Evolutionary conservation across 2,888 invertebrate species (phyloP), one percentile per base, ranked within the genome.

Genomic region (Suillia variegata): DNA sequence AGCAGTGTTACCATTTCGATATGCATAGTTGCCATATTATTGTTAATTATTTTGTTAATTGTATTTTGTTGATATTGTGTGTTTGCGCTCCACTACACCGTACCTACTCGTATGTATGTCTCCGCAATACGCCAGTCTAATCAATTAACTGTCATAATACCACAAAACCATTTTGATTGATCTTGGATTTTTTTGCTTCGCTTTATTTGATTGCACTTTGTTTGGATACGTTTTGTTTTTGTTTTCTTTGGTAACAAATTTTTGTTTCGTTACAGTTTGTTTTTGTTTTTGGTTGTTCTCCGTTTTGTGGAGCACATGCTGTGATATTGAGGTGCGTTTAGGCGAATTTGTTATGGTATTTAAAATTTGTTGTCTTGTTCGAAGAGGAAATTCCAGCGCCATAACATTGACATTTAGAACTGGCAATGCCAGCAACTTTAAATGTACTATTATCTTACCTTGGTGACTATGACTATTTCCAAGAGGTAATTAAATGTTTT

Each of bases 311-410:
- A 17, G n/a, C n/a, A 13, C 45, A 17, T 45, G 45, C 45, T 45
- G 45, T 6, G 45, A 45, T 45, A 18, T 45, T 45, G 45, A 45
- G 45, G 45, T 20, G 45, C 45, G 45, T 45, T 45, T 45, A 45
- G 13, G 17, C 6, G 5, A 2, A 20, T 18, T 45, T 4, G 45
- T 13, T 45, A 45, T 45, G 45, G 18, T 13, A 8, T 4, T 38
- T n/a, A 38, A 4, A 13, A n/a, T 38, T 4, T 38, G 38, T 13
- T 8, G 38, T n/a, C 8, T 8, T 8, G 15, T 4, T 13, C 6
- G 12, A 38, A 38, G 12, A 38, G 6, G 20, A 45, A 38, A 26
- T 26, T 26, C 26, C 26, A 26, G 10, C 10, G 38, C 31, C 6
- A 45, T 45, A 20, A 20, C 45, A 45, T 45, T 45, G 45, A 20